These are phyloP conservation scores for Hyperoplus immaculatus DNA, from an alignment of 2,797 vertebrate genomes.

Conservation along the genomic window DNA sequence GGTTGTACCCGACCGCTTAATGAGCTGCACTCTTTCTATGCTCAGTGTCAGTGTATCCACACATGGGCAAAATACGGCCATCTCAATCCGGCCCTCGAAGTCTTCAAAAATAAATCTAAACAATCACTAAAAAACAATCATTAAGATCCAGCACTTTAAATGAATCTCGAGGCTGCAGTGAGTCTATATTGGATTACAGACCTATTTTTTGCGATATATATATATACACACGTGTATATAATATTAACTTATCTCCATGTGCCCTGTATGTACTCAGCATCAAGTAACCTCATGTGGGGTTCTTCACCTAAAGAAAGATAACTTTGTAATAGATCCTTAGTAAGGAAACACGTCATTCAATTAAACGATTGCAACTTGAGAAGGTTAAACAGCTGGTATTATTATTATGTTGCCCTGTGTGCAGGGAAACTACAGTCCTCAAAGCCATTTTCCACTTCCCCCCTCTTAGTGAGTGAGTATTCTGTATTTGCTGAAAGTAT, in stretches of 20 bases:
- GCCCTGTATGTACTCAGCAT: background rate
- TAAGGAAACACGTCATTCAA: constrained; percentile 23
- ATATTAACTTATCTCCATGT: background rate
- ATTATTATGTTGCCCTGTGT: constrained; percentile 2
- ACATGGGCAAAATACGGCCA: too few relatives aligned
- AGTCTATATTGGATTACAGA: background rate
- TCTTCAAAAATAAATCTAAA: too few relatives aligned
- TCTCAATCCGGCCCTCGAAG: too few relatives aligned
- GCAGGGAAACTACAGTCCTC: constrained; percentile 22
- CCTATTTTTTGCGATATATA: background rate
- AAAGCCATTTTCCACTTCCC: constrained; percentile 29
- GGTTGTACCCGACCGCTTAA: constrained; percentile 47
- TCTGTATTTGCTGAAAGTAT: constrained; percentile 43
- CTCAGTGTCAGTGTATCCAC: background rate
- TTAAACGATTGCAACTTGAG: constrained; percentile 45
- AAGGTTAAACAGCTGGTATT: constrained; percentile 29
- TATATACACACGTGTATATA: background rate
- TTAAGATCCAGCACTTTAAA: too few relatives aligned
- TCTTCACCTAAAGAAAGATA: constrained; percentile 1
- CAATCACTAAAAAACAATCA: too few relatives aligned
- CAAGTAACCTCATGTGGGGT: background rate
- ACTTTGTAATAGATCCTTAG: constrained; percentile 3
- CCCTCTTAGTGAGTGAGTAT: constrained; percentile 7
- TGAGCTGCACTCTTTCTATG: constrained; percentile 24
- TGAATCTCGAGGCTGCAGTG: too few relatives aligned